These are phyloP conservation scores for Gopherus evgoodei DNA, from an alignment of 2,113 vertebrate genomes.

Conservation along the genomic window DNA sequence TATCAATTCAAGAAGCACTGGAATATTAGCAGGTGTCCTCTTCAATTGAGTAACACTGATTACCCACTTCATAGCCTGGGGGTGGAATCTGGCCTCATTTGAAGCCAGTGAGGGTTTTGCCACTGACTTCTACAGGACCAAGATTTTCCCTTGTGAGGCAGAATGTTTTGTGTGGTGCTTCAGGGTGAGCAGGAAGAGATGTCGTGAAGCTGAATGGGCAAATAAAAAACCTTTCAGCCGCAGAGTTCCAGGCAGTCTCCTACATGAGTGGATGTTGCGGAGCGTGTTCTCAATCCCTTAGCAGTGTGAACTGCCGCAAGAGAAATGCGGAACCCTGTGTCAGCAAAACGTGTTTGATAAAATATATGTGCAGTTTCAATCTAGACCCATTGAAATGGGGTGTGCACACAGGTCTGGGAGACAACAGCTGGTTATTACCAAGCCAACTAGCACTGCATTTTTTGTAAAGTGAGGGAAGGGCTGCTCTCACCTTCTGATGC, in stretches of 20 bases:
- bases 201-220: conserved; percentile 65
- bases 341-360: background rate
- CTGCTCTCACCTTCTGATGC: background rate
- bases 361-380: conserved; percentile 19
- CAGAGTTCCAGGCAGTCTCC: conserved; percentile 48
- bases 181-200: conserved; percentile 69
- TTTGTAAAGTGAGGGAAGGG: background rate
- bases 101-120: conserved; percentile 59
- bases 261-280: background rate
- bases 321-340: background rate
- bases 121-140: conserved; percentile 67
- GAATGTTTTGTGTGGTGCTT: background rate
- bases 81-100: conserved; percentile 61
- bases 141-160: conserved; percentile 70
- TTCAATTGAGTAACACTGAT: conserved; percentile 59
- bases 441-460: background rate
- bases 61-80: conserved; percentile 59
- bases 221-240: conserved; percentile 49
- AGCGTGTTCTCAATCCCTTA: background rate
- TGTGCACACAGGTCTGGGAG: background rate
- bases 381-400: background rate
- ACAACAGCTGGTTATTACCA: background rate
- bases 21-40: conserved; percentile 30
- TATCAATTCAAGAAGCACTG: background rate
- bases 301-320: background rate